Base-by-base conservation (phyloP, 2,888 invertebrate species). In the Drosophila falleni region DNA sequence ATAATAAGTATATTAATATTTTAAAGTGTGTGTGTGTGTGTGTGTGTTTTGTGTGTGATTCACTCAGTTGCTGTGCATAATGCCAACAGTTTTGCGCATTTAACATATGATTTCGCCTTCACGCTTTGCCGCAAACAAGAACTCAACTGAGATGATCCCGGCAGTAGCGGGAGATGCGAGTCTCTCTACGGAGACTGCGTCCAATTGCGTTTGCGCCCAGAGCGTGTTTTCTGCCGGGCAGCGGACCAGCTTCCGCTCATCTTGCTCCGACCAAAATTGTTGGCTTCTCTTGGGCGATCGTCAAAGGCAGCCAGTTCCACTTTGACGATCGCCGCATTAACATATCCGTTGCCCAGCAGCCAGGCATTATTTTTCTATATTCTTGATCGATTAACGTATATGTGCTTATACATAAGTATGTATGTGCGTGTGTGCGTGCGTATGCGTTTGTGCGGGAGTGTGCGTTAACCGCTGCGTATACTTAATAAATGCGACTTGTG, bases 251-350 rank as follows among this genome's bases (percentile, higher is more conserved):
- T 33, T 35, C 6, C 10, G 60, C 58, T 72, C 75, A 59, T 41
- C 44, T 60, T 66, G 67, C 64, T 74, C 74, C 61, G 69, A 26
- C 68, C 68, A 74, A 29, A 23, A 35, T 35, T 5, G 33, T n/a
- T 33, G 55, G 55, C 44, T 19, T 50, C 49, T 49, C 59, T 71
- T 68, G 66, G 69, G 53, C 42, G 37, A 33, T 39, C 37, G 55
- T 26, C 29, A 54, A 31, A 37, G 46, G 55, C 55, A 42, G 19
- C 39, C 65, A 71, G 42, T 92, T 87, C 89, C 86, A 89, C 82
- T 90, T 90, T 87, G 91, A 82, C 92, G 89, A 91, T 91, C 89
- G 92, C 80, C 85, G 87, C 85, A 89, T 81, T 80, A 78, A 87
- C 91, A 90, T 89, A 90, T 86, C 91, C 91, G 90, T 90, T 89